Base-by-base conservation (phyloP, 2,888 invertebrate species). In the Chalcosyrphus nemorum region DNA sequence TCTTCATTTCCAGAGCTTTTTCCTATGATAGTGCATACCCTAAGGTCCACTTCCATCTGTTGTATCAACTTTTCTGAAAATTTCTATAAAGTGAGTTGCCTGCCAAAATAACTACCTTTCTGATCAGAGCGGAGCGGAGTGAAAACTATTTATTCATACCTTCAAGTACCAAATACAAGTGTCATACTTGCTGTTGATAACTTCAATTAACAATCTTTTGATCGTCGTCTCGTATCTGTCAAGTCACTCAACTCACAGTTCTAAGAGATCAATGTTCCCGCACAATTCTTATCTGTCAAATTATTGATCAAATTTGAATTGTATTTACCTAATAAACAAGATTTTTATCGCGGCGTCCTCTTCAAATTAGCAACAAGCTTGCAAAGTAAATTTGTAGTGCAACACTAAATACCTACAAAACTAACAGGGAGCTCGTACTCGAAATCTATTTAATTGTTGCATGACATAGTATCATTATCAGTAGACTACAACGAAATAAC, bases 341-440 rank as follows among this genome's bases (percentile, higher is more conserved):
- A 24, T 32, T 61, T 61, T 59, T 61, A 76, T 76, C 27, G 29
- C 19, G 32, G 3, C n/a, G 6, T 41, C 66, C 47, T 24, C 50
- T 50, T 50, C 50, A 50, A 24, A 27, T 52, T 13, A 45, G 57
- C 38, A 29, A 75, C 74, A 65, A 52, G 45, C 32, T 45, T 47
- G 4, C 35, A 52, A 45, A 77, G 27, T 47, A 65, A 56, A 78
- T 65, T n/a, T 71, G 78, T 72, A 80, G 57, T 72, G 61, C 80
- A 72, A 54, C 72, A 43, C 21, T 43, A 45, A 72, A 38, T 38
- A 63, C 70, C n/a, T n/a, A n/a, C n/a, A n/a, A n/a, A n/a, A 54
- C 59, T 54, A 24, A 54, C 45, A 52, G 32, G 27, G 19, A 47
- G 63, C 27, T 32, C 15, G 41, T 35, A 71, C 77, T 78, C 71